phyloP scores from a whole-genome alignment of 2,113 vertebrate genomes.

The Struthidea cinerea region DNA sequence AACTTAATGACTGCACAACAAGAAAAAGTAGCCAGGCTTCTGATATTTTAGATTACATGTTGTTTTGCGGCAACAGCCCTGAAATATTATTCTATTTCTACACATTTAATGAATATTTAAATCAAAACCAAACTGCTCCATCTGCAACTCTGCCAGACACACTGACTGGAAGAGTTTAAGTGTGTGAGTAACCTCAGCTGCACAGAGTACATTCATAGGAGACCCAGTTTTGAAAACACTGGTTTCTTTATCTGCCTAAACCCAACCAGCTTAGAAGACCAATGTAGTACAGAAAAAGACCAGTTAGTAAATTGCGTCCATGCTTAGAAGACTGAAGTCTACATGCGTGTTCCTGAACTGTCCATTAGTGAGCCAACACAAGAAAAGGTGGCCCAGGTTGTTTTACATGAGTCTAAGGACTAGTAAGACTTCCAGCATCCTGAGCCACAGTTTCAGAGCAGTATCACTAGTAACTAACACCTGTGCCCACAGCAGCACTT shows the following conservation, averaged over 20 bases:
- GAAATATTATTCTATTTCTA: not conserved
- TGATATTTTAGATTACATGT: accelerated
- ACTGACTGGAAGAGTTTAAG: not conserved
- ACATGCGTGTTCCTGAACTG: not conserved
- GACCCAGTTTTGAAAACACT: not conserved
- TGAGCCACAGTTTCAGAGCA: not conserved
- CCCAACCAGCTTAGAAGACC: not conserved
- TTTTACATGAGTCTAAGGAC: not conserved
- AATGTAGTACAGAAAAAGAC: not conserved
- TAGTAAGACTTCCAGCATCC: not conserved
- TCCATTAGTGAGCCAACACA: not conserved
- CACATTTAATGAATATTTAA: not conserved
- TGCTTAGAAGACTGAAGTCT: not conserved
- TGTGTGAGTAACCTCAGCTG: not conserved
- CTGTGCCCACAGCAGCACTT: not conserved
- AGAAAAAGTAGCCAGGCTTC: not conserved
- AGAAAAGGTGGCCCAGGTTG: not conserved
- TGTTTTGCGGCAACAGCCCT: not conserved
- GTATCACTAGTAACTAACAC: not conserved
- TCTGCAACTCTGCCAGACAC: not conserved
- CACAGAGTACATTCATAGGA: not conserved
- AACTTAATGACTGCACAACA: not conserved
- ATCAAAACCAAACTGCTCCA: not conserved
- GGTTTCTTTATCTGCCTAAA: not conserved
- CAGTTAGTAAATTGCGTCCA: not conserved